phyloP scores from a whole-genome alignment of 92 coral and sea anemone species.

The Heteractis magnifica region DNA sequence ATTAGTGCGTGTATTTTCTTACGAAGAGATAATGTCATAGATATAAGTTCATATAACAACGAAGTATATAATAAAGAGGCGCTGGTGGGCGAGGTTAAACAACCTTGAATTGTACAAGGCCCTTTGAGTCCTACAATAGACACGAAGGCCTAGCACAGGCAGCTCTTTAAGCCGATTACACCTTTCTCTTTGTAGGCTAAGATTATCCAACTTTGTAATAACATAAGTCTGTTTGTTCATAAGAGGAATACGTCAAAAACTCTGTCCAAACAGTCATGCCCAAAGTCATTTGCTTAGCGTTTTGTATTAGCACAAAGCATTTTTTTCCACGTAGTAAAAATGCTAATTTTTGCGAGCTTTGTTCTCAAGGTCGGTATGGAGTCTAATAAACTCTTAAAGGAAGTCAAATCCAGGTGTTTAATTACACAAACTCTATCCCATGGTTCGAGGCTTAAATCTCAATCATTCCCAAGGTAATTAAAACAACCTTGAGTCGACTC shows the following conservation, averaged over 20 bases:
- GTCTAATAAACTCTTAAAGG: not conserved
- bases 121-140: not conserved
- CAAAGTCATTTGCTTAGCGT: not conserved
- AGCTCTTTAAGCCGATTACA: constrained; percentile 1
- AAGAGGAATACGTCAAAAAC: not conserved
- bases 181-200: not conserved
- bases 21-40: constrained; percentile 3
- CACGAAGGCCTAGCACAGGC: not conserved
- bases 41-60: not conserved
- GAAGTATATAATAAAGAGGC: not conserved
- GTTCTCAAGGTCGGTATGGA: not conserved
- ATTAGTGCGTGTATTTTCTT: not conserved
- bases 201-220: not conserved
- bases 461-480: not conserved
- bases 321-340: not conserved
- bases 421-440: not conserved
- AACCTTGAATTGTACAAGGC: not conserved
- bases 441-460: not conserved
- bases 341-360: not conserved
- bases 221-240: not conserved
- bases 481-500: not conserved
- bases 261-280: not conserved
- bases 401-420: not conserved
- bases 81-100: not conserved
- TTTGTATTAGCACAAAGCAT: not conserved